Evolutionary conservation across 2,888 invertebrate genomes (phyloP), one percentile per base, ranked within the genome.

Genomic region (Colostygia pectinataria): DNA sequence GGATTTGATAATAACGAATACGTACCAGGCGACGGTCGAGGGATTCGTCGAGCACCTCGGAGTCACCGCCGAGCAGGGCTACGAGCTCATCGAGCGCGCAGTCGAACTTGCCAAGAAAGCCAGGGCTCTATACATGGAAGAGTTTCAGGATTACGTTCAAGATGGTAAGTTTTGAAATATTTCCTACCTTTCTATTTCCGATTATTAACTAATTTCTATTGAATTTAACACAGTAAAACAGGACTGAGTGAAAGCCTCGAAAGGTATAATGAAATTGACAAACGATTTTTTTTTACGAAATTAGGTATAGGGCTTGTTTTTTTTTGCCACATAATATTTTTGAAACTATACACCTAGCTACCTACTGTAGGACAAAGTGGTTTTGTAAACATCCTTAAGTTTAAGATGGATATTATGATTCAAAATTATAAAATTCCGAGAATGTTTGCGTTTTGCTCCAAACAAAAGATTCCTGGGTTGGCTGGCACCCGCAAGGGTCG

Each of bases 1-100:
- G 28, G 95, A 98, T 71, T 85, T 98, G 52, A 94, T 98, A 65
- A 93, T 95, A 71, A 97, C 98, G 27, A 95, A 96, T 69, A 97
- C 97, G 31, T 98, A 98, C 83, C 98, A 98, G 87, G 95, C 97
- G 3, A 95, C 95, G 42, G 89, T 95, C 46, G 92, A 92, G 41
- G 95, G 97, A 4, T 96, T 97, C 74, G 88, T 92, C 67, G 91
- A 95, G 72, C 93, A 96, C 81, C 86, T 97, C 53, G 92, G 93
- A 15, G 77, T 97, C 41, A 91, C 92, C 31, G 90, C 92, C 59
- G 91, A 93, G 51, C 92, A 95, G 68, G 94, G 95, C 47, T 86
- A 93, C 59, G 91, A 93, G 47, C 91, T 97, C 39, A 96, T 98
- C 37, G 92, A 91, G 66, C 92, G 92, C 47, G 94, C 96, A 3